Base-by-base conservation (phyloP, 2,797 vertebrate genomes). In the Strix occidentalis region DNA sequence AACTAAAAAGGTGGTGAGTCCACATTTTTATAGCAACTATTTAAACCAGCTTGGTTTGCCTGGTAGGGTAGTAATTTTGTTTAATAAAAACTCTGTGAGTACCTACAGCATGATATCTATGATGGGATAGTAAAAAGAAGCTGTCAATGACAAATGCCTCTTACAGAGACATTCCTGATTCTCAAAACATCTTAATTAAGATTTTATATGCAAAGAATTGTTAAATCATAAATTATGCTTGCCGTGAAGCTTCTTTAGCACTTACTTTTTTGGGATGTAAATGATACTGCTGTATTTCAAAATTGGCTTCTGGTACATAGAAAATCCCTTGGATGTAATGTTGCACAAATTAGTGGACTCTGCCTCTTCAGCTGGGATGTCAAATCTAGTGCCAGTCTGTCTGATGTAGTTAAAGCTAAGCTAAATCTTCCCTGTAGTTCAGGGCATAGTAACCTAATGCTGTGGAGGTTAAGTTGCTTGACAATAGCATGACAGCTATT, bases 71-170 rank as follows among this genome's bases (percentile, higher is more conserved):
- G 17, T 48, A 56, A 45, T 76, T 95, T 66, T 87, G 39, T 84
- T 91, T 88, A 95, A 93, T 88, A 93, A 95, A 93, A 94, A 41
- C 39, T 13, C 53, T 13, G 68, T 45, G 80, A 90, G 50, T 69
- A 93, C 56, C 33, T 57, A 56, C 84, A 39, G 31, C 33, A 31
- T 37, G 28, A 4, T 74, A 33, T 45, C 56, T 80, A 25, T 75
- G 58, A 72, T 39, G 17, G 75, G 74, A n/a, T 18, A 83, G 33
- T 56, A 86, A 45, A 88, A 97, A 92, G 25, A 46, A 91, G 48
- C 74, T 91, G 48, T 10, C 61, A 46, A 18, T 9, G 14, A 10
- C 61, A 65, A 94, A 75, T 57, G 5, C 16, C 28, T 82, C 46
- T 80, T 72, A 31, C 1, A 15, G 50, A 93, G 57, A 85, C 16